A percentile compares a stretch with the other conserved stretches of the same genome.
phyloP scores from a whole-genome alignment of 2,888 invertebrate genomes.

The Coenonympha glycerion region DNA sequence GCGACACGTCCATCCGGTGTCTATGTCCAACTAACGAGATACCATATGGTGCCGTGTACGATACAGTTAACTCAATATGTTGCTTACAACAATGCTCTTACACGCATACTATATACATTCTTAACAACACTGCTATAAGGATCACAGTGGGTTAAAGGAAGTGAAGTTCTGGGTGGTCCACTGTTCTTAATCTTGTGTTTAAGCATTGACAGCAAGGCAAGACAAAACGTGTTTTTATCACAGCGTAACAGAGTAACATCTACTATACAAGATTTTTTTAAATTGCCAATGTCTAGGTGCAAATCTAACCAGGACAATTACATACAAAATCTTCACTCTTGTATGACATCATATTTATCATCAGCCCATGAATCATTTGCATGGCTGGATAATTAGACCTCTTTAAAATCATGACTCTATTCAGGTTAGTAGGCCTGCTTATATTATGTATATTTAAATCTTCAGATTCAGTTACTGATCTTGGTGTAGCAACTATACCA shows the following conservation, averaged over 20 bases:
- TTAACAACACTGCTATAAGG: not conserved
- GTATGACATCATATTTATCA: too few species aligned
- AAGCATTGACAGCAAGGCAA: conserved; percentile 16
- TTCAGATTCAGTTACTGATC: too few species aligned
- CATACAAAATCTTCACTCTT: too few species aligned
- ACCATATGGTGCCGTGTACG: conserved; percentile 55
- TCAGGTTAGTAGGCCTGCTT: too few species aligned
- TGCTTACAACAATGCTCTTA: conserved; percentile 17
- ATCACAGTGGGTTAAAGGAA: not conserved
- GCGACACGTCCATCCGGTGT: conserved; percentile 44
- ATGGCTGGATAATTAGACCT: too few species aligned
- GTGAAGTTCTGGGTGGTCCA: not conserved
- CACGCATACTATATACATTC: conserved; percentile 34
- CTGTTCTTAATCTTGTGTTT: conserved; percentile 12
- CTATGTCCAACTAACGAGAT: conserved; percentile 49
- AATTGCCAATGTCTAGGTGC: too few species aligned
- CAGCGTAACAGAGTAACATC: conserved; percentile 17
- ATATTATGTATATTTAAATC: too few species aligned
- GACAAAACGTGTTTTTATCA: conserved; percentile 28
- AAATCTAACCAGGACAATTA: too few species aligned
- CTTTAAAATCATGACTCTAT: too few species aligned
- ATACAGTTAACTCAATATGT: conserved; percentile 43
- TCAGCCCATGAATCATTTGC: too few species aligned
- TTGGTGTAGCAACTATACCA: too few species aligned
- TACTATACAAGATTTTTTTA: conserved; percentile 21